phyloP scores from a whole-genome alignment of 2,797 vertebrate genomes.

The Microctenopoma steveboyesi region DNA sequence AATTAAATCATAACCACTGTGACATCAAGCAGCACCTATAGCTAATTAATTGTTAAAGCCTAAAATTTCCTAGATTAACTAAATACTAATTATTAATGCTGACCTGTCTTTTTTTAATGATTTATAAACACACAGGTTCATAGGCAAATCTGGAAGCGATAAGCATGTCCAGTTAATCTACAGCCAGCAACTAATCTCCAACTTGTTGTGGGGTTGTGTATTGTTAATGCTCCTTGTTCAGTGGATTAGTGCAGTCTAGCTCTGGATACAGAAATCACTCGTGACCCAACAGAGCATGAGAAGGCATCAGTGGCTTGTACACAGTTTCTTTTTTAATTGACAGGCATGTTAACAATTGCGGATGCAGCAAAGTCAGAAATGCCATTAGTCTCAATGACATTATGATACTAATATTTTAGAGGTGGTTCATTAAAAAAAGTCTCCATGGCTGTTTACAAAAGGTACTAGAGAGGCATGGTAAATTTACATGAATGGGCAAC shows the following conservation, averaged over 20 bases:
- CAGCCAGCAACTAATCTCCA: constrained; percentile 64
- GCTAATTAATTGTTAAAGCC: not conserved
- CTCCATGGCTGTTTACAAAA: not conserved
- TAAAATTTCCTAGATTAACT: not conserved
- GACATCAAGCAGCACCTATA: too few relatives aligned
- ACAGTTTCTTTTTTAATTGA: constrained; percentile 24
- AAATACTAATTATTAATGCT: constrained; percentile 5
- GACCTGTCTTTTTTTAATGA: not conserved
- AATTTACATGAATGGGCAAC: too few relatives aligned
- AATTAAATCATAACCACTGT: too few relatives aligned
- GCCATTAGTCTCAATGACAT: not conserved
- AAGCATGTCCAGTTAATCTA: constrained; percentile 61
- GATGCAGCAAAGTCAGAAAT: not conserved
- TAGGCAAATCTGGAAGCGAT: constrained; percentile 21
- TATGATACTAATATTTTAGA: constrained; percentile 2
- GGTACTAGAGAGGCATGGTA: not conserved
- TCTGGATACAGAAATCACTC: constrained; percentile 35
- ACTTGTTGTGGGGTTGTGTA: constrained; percentile 54
- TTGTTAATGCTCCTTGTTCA: constrained; percentile 76
- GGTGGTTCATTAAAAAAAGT: not conserved
- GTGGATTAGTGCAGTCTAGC: constrained; percentile 66
- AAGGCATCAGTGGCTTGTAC: constrained; percentile 15
- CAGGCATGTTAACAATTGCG: not conserved
- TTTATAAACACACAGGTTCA: constrained; percentile 12
- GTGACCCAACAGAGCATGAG: not conserved